Base-by-base conservation (phyloP, 2,888 invertebrate genomes). In the Drosophila tanythrix region DNA sequence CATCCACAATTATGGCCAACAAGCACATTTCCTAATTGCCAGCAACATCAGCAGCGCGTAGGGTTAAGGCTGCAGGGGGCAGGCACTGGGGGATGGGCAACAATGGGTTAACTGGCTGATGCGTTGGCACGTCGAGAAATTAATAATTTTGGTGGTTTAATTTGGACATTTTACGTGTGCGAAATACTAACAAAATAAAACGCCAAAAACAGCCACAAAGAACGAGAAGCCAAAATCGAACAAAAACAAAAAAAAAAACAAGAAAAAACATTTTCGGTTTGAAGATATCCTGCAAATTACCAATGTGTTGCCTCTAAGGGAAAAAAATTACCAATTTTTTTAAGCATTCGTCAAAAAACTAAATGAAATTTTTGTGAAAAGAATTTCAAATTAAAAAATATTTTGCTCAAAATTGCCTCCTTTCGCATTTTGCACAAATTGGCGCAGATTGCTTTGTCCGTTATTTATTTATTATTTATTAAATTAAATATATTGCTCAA, bases 11-110 rank as follows among this genome's bases (percentile, higher is more conserved):
- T 82, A 76, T 82, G 82, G 79, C 76, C 81, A 81, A 82, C 83
- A 83, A 86, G 83, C 80, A 82, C 75, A 83, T 83, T 86, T 70
- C 68, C 84, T 87, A 84, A 87, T 87, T 84, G 82, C 81, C 70
- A 68, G 60, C 13, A 35, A 15, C 7, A 46, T 21, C 46, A 38
- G 55, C 38, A 25, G 51, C n/a, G 8, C 33, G 4, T 15, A 3
- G 40, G n/a, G 51, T 36, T 21, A 57, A 29, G 7, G 10, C 21
- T 31, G 21, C 15, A 1, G 5, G 2, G 2, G n/a, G 38, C 38
- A n/a, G 38, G 8, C 8, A 40, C 38, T 40, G 43, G 43, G 1
- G 25, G 40, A 7, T 35, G 67, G 58, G 11, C 55, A 79, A 72
- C 78, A 62, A 65, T 60, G 74, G 77, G 66, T 76, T 76, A 76